Evolutionary conservation across 2,797 vertebrate genomes (phyloP), one percentile per base, ranked within the genome.

Genomic region (Microchirus variegatus): DNA sequence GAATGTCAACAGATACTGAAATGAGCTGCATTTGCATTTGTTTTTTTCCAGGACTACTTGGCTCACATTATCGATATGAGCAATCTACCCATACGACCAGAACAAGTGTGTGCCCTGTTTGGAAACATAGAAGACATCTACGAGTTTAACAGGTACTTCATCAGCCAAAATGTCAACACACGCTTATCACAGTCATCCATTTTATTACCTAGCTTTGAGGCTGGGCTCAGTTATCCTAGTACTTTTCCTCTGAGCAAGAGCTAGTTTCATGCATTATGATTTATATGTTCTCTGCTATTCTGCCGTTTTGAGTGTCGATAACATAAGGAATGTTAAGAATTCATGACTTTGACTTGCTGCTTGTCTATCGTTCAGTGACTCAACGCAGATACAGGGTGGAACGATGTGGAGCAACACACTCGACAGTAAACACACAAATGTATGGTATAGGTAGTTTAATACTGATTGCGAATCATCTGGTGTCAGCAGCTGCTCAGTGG

Each of bases 111-210:
- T 3, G 94, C 92, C 1, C 94, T 99, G 47, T 99, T 99, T 10
- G 97, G 97, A 67, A 99, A 99, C 88, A 98, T 99, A 31, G 97
- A 99, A 78, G 95, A 94, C 87, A 97, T 99, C 85, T 99, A 99
- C 0, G 96, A 95, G 71, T 95, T 99, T 73, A 99, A 98, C 93
- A 98, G 97, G 97, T 98, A 67, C 31, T 53, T 50, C 16, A 15
- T 48, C 31, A 22, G 3, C 10, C n/a, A 37, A 35, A 53, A 31
- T 50, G 15, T 10, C 50, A 19, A 45, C 44, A 47, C 40, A 17
- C n/a, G n/a, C 13, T 10, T 2, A 45, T 13, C 38, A 31, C 2
- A n/a, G 4, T 18, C 1, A 11, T 31, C 10, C 37, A 9, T 26
- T 10, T 41, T 44, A 31, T 5, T 48, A 13, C 5, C 6, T 41